Base-by-base conservation (phyloP, 1,140 invertebrate genomes). In the Nebria ingens region DNA sequence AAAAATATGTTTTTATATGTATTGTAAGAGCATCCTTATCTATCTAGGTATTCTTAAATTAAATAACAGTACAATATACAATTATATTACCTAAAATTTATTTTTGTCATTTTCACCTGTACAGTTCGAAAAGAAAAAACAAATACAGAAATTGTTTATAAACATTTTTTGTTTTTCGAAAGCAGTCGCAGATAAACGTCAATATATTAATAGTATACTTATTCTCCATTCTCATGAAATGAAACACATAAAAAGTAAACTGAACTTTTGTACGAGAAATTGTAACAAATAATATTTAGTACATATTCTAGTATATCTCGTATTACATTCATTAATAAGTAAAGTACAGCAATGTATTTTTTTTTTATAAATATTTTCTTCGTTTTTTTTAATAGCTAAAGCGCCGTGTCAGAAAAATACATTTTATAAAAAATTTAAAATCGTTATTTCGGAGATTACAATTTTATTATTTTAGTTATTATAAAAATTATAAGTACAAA, bases 351-450 rank as follows among this genome's bases (percentile, higher is more conserved):
- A 45, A 45, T 45, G 17, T 12, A 4, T 17, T 9, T 45, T 45
- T 45, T 45, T 45, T 45, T 45, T 45, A 45, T 45, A 45, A 45
- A 45, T 45, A 45, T 45, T 17, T 45, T n/a, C n/a, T 34, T 45
- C 15, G 40, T 45, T 45, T n/a, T n/a, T n/a, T n/a, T 45, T 12
- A 45, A 45, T 45, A 45, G 40, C 40, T 12, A 12, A 45, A 45
- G 40, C 40, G 40, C 40, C 17, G 40, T 45, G 40, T 45, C 40
- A 45, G 40, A 45, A 45, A 45, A 45, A 45, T 45, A 45, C 15
- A 45, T 45, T 45, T 45, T 17, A 11, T 45, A 45, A 45, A 45
- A 45, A 45, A 45, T 45, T 45, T 45, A 11, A 45, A 45, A 45
- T 17, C 17, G 15, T 17, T 45, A 11, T 45, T 45, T 45, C 25